Percentiles rank a stretch among this genome's conserved stretches.
Conservation (phyloP, 2,888 invertebrate species). For the Agapostemon virescens region DNA sequence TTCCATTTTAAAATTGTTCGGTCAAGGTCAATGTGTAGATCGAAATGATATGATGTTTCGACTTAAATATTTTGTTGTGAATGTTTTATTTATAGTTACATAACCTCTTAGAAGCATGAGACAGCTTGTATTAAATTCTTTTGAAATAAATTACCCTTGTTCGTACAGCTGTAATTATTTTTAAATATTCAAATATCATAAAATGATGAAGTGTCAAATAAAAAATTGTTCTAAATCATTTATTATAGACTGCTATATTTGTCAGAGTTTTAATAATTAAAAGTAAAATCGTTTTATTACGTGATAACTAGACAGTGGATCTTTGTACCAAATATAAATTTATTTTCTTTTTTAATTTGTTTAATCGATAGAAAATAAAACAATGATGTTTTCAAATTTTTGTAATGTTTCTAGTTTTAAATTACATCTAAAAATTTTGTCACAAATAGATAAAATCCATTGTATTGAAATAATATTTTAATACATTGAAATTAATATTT, state of each 20-base stretch:
- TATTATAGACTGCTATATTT: background rate
- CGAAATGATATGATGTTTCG: background rate
- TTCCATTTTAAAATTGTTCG: background rate
- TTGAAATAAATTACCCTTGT: background rate
- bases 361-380: no score
- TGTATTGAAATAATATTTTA: background rate
- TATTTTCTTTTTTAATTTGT: no score
- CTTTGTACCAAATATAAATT: no score
- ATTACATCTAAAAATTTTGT: no score
- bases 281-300: background rate
- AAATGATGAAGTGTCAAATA: background rate
- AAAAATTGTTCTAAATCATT: background rate
- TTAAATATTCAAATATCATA: background rate
- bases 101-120: slow-evolving; percentile 22
- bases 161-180: background rate
- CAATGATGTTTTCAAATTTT: no score
- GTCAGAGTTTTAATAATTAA: background rate
- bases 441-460: no score
- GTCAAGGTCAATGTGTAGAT: slow-evolving; percentile 34
- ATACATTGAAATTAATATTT: background rate
- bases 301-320: no score
- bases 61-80: slow-evolving; percentile 9
- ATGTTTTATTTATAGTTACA: slow-evolving; percentile 33
- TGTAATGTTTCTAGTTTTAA: no score
- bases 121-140: background rate